Conservation (phyloP, 1,140 invertebrate genomes). For the Euura lappo region DNA sequence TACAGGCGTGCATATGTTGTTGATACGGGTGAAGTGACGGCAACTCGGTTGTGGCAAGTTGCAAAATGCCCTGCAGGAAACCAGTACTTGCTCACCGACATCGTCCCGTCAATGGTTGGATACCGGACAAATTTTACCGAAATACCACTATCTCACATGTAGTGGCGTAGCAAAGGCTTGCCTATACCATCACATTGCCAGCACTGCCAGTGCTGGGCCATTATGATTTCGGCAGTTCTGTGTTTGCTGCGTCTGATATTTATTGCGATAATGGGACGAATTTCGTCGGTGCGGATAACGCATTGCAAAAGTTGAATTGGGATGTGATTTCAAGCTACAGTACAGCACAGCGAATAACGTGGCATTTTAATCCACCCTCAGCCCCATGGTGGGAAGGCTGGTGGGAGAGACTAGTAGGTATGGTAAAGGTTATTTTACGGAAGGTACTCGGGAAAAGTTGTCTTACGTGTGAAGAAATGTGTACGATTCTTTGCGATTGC, state of each 20-base stretch:
- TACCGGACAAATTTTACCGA: too few species aligned
- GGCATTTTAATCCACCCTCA: conserved; percentile 53
- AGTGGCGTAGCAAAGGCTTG: too few species aligned
- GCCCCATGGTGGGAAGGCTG: conserved; percentile 51
- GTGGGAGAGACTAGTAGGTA: conserved; percentile 50
- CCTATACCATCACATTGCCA: too few species aligned
- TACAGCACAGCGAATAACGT: conserved; percentile 37
- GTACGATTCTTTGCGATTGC: conserved; percentile 34
- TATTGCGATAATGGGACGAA: background rate
- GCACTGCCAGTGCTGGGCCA: too few species aligned
- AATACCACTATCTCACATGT: too few species aligned
- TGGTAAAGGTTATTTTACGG: conserved; percentile 29
- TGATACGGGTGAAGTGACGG: too few species aligned
- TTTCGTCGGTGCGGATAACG: background rate
- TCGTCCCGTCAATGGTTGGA: too few species aligned
- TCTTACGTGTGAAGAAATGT: conserved; percentile 37
- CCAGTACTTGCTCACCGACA: too few species aligned
- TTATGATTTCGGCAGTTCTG: too few species aligned
- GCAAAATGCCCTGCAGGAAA: too few species aligned
- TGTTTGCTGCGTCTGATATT: background rate
- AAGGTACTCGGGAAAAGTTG: conserved; percentile 32
- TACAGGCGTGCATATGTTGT: too few species aligned
- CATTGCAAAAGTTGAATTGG: conserved; percentile 41
- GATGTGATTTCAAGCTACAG: conserved; percentile 22
- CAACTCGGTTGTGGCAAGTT: too few species aligned